phyloP scores from a whole-genome alignment of 2,113 vertebrate species.

The Cichladusa arquata region DNA sequence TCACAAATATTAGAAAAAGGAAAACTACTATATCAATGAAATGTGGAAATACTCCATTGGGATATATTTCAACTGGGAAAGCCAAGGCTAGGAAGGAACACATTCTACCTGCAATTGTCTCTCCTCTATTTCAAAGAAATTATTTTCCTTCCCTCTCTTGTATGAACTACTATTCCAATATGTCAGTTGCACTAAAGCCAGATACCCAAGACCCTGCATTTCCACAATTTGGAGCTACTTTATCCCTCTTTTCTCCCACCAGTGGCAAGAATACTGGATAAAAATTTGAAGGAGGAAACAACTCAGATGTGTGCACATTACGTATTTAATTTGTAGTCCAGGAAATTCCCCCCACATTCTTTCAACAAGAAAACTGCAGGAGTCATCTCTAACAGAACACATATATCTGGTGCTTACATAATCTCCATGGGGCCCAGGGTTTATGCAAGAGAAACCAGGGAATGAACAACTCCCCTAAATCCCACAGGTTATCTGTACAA shows the following conservation, averaged over 20 bases:
- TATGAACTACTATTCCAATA: background rate
- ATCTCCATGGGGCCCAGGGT: background rate
- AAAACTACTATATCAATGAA: background rate
- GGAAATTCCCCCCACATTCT: background rate
- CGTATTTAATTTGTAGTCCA: background rate
- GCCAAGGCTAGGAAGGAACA: background rate
- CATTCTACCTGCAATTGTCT: background rate
- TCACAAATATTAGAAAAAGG: background rate
- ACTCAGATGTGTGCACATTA: background rate
- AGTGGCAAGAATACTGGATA: background rate
- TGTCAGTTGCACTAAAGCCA: background rate
- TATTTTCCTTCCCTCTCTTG: background rate
- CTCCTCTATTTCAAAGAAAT: background rate
- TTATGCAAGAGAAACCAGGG: background rate
- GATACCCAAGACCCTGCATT: background rate
- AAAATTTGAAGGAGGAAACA: background rate
- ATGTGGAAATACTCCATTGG: background rate
- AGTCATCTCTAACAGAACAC: background rate
- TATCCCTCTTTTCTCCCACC: background rate
- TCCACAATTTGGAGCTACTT: background rate
- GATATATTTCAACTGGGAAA: background rate
- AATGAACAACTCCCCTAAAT: background rate
- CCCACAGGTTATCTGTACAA: background rate
- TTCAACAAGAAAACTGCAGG: background rate
- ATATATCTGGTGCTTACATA: background rate